Base-by-base conservation (phyloP, 2,113 vertebrate genomes). In the Nestor notabilis region DNA sequence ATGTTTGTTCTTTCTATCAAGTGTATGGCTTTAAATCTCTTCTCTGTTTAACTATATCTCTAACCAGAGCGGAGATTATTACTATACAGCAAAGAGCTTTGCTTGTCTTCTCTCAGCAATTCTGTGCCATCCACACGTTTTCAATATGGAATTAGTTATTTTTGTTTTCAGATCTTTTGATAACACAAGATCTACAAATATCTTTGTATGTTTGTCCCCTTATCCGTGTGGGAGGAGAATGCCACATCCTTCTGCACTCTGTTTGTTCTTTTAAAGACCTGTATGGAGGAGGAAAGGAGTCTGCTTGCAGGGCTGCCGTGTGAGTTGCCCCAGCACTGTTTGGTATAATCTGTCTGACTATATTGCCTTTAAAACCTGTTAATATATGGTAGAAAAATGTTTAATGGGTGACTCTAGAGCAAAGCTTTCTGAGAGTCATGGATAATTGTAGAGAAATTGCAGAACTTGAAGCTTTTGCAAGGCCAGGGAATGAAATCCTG, bases 251-350 rank as follows among this genome's bases (percentile, higher is more conserved):
- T 44, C 63, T 76, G 47, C 11, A 14, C 17, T 8, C n/a, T 4
- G 13, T 3, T 77, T 60, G 27, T 17, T 24, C 19, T 55, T 6
- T 21, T 69, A 27, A 69, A 91, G 47, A 83, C 21, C 14, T 46
- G 14, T 29, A 31, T 15, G 41, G 49, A 84, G 28, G n/a, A 21
- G 65, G 47, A 91, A 79, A 69, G 15, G n/a, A 37, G 4, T 24
- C 24, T 66, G 20, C 63, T 60, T 25, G 8, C 13, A 71, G 7
- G 28, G 14, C 52, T 2, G 1, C 18, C 1, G 0, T 76, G 24
- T 47, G 20, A 56, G 7, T n/a, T 61, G 35, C 24, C 37, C 12
- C 21, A 39, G 29, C 24, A 69, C 12, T 3, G 1, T 31, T 76
- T 9, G 3, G 7, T 69, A 12, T 41, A 70, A 89, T 27, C 33